Percentiles rank a stretch among this genome's conserved stretches.
Conservation (phyloP, 1,140 invertebrate species). For the Drosophila teissieri region DNA sequence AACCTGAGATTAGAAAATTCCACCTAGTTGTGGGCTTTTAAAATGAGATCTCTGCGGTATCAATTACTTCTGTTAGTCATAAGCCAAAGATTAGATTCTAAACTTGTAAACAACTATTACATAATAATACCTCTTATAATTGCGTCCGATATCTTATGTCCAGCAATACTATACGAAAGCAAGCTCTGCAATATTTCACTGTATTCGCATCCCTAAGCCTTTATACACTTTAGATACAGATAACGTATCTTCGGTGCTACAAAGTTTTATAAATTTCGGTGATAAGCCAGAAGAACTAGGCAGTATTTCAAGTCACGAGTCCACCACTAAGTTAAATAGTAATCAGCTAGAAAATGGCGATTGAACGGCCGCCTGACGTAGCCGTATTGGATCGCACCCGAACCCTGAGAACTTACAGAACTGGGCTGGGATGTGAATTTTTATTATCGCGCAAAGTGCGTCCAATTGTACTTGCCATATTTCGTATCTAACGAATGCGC, state of each 20-base stretch:
- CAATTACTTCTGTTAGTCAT: no score
- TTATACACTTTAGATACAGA: constrained; percentile 3
- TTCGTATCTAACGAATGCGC: constrained; percentile 14
- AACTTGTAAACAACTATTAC: no score
- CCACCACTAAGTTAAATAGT: constrained; percentile 27
- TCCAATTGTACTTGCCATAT: constrained; percentile 31
- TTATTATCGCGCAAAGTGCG: constrained; percentile 8
- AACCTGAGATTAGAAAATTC: background rate
- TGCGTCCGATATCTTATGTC: no score
- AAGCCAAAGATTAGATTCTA: no score
- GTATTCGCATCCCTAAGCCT: background rate
- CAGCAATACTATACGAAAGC: no score
- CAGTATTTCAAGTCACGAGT: constrained; percentile 35
- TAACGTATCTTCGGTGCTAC: constrained; percentile 1
- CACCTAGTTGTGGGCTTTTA: background rate
- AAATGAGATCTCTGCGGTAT: no score
- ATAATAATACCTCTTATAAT: no score
- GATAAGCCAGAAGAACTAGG: constrained; percentile 9
- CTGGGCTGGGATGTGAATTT: background rate
- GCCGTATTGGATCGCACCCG: constrained; percentile 11
- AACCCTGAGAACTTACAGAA: constrained; percentile 2
- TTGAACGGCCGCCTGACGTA: constrained; percentile 14
- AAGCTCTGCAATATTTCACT: no score
- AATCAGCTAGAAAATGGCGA: constrained; percentile 20
- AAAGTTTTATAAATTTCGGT: constrained; percentile 22